phyloP scores from a whole-genome alignment of 2,888 invertebrate species.

The Eilema sororculum region DNA sequence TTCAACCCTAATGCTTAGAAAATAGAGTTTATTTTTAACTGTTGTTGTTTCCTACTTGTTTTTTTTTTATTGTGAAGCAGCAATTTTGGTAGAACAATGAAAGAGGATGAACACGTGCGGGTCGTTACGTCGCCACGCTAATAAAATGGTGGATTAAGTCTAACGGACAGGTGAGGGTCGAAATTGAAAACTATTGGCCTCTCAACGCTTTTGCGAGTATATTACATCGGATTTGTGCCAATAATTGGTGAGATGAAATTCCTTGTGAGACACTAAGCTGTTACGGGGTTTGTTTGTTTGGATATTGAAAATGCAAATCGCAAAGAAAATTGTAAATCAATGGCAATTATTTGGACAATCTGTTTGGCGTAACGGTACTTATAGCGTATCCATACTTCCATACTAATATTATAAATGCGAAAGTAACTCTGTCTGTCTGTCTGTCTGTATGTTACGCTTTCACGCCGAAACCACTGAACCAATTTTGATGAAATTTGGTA shows the following conservation, averaged over 20 bases:
- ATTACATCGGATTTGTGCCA: slow-evolving; percentile 71
- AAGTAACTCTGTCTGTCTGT: no score
- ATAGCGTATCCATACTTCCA: no score
- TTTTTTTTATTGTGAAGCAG: slow-evolving; percentile 41
- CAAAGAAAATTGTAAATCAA: not conserved
- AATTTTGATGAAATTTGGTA: no score
- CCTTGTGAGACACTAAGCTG: slow-evolving; percentile 9
- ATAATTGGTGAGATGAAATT: slow-evolving; percentile 30
- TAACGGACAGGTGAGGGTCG: slow-evolving; percentile 81
- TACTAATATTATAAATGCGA: no score
- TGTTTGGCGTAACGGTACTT: not conserved
- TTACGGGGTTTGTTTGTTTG: not conserved
- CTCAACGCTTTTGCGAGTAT: slow-evolving; percentile 69
- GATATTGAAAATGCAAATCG: not conserved
- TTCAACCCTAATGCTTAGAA: slow-evolving; percentile 25
- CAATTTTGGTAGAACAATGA: slow-evolving; percentile 82
- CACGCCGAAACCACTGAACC: no score
- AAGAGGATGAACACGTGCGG: slow-evolving; percentile 78
- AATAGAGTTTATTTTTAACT: slow-evolving; percentile 49
- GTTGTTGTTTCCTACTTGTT: slow-evolving; percentile 29
- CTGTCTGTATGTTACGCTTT: no score
- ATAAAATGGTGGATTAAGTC: slow-evolving; percentile 83
- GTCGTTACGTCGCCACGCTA: slow-evolving; percentile 78
- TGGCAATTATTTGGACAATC: not conserved
- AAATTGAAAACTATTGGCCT: slow-evolving; percentile 84